Conservation (phyloP, 2,113 vertebrate species). For the Saguinus imperator region DNA sequence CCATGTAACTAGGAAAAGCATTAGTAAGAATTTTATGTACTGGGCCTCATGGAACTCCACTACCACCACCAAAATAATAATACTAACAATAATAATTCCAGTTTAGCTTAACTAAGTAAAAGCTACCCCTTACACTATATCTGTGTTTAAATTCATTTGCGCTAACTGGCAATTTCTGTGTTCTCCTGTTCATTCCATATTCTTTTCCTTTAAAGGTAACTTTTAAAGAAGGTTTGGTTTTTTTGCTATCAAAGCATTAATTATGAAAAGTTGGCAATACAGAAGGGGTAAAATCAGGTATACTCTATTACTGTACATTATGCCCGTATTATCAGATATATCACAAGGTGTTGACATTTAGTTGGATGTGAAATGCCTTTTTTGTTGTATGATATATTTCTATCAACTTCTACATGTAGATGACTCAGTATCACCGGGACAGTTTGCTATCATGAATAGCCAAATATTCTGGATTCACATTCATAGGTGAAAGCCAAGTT, state of each 20-base stretch:
- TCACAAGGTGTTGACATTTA: neutral
- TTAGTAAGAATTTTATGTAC: conserved; percentile 72
- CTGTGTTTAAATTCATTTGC: conserved; percentile 62
- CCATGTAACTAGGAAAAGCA: conserved; percentile 69
- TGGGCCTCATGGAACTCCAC: conserved; percentile 60
- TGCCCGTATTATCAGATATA: neutral
- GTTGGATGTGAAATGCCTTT: neutral
- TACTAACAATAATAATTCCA: neutral
- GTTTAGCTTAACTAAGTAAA: conserved; percentile 62
- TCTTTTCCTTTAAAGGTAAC: neutral
- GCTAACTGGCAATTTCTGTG: conserved; percentile 51
- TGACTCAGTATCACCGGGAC: neutral
- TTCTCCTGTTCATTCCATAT: conserved; percentile 52
- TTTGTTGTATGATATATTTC: neutral
- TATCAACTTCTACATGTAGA: neutral
- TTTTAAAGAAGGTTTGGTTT: neutral
- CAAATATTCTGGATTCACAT: neutral
- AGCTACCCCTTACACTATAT: conserved; percentile 54
- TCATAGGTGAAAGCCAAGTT: neutral
- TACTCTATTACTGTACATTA: neutral
- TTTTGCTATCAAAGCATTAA: neutral
- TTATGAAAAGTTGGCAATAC: neutral
- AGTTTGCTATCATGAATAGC: neutral
- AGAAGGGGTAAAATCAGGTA: neutral
- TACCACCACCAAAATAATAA: neutral